Evolutionary conservation across 2,888 invertebrate species (phyloP), one percentile per base, ranked within the genome.

Genomic region (Drosophila siamana): DNA sequence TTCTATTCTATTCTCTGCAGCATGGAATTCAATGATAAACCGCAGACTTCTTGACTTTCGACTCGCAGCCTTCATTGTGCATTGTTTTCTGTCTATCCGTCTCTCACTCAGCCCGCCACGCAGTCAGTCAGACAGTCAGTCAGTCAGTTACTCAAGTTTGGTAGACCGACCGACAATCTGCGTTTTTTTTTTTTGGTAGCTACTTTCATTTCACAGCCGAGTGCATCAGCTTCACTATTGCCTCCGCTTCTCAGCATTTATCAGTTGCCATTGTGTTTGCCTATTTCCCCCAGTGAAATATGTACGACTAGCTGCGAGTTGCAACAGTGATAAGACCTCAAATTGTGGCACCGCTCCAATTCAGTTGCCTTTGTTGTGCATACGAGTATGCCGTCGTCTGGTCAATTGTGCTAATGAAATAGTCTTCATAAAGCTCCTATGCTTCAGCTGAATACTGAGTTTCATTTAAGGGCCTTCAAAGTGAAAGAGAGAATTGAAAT

Each of bases 191-290:
- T n/a, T n/a, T n/a, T n/a, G n/a, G 26, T 48, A 30, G 63, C 71
- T 71, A 74, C 78, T 80, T 79, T 80, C 78, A 77, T 85, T 83
- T 83, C 73, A 83, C 72, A 80, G 85, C 46, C 74, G 65, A 79
- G 66, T 70, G 81, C 78, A 63, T 54, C 9, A 38, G 38, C 47
- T n/a, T 11, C 0, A 13, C 43, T 13, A 13, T 15, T 40, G 24
- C 30, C 41, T 54, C 61, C 44, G 59, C 43, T 70, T 63, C 41
- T 30, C 66, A 11, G 59, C 51, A 43, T 75, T 70, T 79, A 82
- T 85, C 83, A 82, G 86, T 46, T 59, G 33, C 59, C 84, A 77
- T 86, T 81, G 80, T 80, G 80, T 54, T 63, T 47, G 38, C 11
- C 41, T 44, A 57, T 78, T 56, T 75, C 44, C 65, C 51, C 57